Conservation (phyloP, 2,888 invertebrate genomes). For the Mythimna ferrago region DNA sequence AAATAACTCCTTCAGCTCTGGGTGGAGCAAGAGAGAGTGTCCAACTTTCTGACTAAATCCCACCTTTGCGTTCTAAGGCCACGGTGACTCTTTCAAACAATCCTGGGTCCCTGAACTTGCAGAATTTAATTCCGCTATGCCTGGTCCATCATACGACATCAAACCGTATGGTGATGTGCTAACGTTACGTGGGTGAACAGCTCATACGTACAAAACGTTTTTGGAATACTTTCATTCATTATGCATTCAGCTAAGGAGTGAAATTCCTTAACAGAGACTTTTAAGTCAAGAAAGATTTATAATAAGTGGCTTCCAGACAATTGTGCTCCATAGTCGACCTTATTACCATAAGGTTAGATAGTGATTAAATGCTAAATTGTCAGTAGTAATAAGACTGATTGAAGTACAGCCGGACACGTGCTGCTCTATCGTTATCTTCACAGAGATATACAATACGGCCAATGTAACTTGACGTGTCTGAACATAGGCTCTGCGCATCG, state of each 20-base stretch:
- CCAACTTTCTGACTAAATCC: no score
- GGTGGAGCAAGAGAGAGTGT: no score
- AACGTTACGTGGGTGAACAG: no score
- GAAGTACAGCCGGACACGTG: background rate
- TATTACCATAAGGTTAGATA: background rate
- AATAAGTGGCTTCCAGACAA: background rate
- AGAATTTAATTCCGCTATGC: no score
- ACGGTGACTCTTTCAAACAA: no score
- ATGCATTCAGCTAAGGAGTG: background rate
- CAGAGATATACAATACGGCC: background rate
- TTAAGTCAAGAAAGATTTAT: background rate
- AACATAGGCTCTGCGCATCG: no score
- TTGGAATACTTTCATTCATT: background rate
- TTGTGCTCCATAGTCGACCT: background rate
- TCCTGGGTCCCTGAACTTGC: no score
- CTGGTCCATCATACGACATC: no score
- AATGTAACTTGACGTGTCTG: no score
- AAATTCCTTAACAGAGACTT: background rate
- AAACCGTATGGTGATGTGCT: no score
- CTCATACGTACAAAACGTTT: background rate
- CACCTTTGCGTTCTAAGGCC: no score
- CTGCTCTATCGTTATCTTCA: background rate
- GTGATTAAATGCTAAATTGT: background rate
- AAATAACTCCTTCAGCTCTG: no score
- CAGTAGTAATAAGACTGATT: background rate